Conservation (phyloP, 2,888 invertebrate species). For the Drosophila atroscutellata region DNA sequence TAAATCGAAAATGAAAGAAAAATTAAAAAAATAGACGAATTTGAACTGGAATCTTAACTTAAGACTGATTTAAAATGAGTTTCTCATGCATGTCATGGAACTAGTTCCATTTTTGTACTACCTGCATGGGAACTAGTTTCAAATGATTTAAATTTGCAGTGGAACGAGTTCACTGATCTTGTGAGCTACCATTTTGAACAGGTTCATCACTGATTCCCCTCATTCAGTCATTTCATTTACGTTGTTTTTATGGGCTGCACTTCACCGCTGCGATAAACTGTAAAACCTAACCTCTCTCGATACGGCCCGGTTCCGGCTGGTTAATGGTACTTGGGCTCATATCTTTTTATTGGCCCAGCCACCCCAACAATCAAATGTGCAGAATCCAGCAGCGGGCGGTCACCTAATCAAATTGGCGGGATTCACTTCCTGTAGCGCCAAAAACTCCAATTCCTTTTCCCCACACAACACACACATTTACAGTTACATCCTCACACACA, state of each 20-base stretch:
- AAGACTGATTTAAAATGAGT: background rate
- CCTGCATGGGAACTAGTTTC: background rate
- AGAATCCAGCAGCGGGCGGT: slow-evolving; percentile 32
- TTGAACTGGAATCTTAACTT: background rate
- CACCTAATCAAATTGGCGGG: slow-evolving; percentile 57
- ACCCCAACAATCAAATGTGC: slow-evolving; percentile 49
- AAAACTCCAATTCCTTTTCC: slow-evolving; percentile 4
- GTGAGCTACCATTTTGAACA: background rate
- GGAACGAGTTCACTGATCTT: background rate
- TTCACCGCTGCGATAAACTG: slow-evolving; percentile 16
- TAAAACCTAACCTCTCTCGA: slow-evolving; percentile 14
- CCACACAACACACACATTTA: background rate
- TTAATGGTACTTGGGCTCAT: slow-evolving; percentile 45
- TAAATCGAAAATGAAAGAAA: background rate
- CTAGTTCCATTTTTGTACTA: background rate
- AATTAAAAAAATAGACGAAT: too few relatives aligned
- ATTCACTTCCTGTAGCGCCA: slow-evolving; percentile 31
- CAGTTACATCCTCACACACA: background rate
- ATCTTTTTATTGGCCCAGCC: slow-evolving; percentile 40
- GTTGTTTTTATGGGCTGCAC: slow-evolving; percentile 5
- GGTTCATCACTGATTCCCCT: slow-evolving; percentile 6
- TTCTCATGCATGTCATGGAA: background rate
- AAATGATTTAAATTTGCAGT: background rate
- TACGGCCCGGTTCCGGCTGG: slow-evolving; percentile 8
- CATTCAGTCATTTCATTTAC: slow-evolving; percentile 12